Conservation (phyloP, 2,113 vertebrate genomes). For the Uria aalge region DNA sequence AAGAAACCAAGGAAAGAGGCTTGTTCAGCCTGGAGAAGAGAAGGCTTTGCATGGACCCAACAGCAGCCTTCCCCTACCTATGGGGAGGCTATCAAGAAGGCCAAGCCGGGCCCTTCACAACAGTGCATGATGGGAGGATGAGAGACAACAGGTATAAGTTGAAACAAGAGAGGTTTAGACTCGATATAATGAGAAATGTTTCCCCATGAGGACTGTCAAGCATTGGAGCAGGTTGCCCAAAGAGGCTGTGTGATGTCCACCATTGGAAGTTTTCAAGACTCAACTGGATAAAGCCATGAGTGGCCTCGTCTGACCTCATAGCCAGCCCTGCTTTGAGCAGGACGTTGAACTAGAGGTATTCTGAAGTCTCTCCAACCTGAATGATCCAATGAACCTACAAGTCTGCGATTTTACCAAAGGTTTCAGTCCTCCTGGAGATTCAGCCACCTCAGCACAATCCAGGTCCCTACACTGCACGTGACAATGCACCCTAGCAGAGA, state of each 20-base stretch:
- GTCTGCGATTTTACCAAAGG: neutral
- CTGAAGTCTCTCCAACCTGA: neutral
- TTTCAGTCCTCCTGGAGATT: neutral
- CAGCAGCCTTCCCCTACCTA: neutral
- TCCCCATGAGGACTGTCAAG: neutral
- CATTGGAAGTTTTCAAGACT: neutral
- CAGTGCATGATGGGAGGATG: neutral
- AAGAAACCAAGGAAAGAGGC: neutral
- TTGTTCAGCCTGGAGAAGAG: neutral
- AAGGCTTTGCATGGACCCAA: neutral
- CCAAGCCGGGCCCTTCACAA: neutral
- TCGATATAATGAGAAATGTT: neutral
- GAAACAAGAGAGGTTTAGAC: neutral
- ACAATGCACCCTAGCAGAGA: neutral
- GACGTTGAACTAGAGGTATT: neutral
- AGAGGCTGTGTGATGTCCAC: neutral
- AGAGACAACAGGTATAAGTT: fast-evolving
- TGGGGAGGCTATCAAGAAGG: neutral
- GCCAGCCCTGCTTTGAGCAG: neutral
- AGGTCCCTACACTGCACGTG: neutral
- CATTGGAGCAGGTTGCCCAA: fast-evolving
- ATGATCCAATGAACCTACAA: fast-evolving
- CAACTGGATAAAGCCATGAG: neutral
- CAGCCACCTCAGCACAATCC: neutral
- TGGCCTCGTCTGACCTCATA: neutral